These are phyloP conservation scores for Danio aesculapii DNA, from an alignment of 2,797 vertebrate genomes.

Conservation along the genomic window DNA sequence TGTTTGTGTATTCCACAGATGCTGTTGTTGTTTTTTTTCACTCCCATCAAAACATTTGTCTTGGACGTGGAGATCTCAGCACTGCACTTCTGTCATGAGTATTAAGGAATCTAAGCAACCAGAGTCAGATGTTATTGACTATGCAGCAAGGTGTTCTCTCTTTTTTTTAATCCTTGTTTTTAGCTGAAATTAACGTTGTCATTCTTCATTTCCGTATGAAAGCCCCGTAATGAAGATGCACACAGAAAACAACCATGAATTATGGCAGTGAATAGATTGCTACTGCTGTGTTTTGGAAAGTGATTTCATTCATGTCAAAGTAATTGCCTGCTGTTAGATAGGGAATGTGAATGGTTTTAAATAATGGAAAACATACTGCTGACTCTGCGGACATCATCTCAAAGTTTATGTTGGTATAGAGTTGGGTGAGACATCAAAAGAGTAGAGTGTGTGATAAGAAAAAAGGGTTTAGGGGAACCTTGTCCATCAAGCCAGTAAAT, in stretches of 20 bases:
- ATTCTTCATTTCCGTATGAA: conserved; percentile 53
- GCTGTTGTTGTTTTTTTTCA: conserved; percentile 17
- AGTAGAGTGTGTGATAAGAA: neutral
- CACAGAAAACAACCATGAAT: conserved; percentile 54
- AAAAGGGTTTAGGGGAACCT: neutral
- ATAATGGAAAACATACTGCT: conserved; percentile 49
- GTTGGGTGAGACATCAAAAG: neutral
- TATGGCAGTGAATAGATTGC: conserved; percentile 56
- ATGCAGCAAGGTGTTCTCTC: conserved; percentile 24
- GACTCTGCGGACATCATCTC: conserved; percentile 11
- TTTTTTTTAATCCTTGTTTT: conserved; percentile 18
- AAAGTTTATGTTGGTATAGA: neutral
- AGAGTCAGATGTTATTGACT: conserved; percentile 36
- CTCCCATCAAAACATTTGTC: conserved; percentile 35
- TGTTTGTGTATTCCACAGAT: conserved; percentile 45
- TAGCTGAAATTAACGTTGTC: conserved; percentile 55
- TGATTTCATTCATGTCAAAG: conserved; percentile 52
- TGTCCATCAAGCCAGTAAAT: neutral
- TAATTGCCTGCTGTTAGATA: conserved; percentile 51
- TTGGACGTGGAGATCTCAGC: conserved; percentile 1
- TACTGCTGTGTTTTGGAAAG: conserved; percentile 51
- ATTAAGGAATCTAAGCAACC: conserved; percentile 5
- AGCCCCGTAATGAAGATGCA: conserved; percentile 50
- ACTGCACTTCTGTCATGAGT: conserved; percentile 29
- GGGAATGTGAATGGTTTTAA: conserved; percentile 54